Conservation (phyloP, 2,888 invertebrate genomes). For the Drosophila neotestacea region DNA sequence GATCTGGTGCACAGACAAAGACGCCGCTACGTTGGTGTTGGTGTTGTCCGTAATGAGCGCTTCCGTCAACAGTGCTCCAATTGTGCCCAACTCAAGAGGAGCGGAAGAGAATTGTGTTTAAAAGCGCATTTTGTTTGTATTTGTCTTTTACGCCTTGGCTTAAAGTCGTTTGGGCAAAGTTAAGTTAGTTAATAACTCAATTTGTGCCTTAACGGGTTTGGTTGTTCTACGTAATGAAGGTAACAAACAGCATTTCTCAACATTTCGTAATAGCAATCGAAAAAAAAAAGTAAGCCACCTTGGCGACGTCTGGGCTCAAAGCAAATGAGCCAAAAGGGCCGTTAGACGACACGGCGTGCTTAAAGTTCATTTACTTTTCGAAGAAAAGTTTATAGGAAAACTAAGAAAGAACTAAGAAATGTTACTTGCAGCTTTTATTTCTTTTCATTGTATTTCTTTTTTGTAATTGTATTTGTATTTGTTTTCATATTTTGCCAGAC, state of each 20-base stretch:
- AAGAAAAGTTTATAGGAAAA: constrained; percentile 63
- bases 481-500: constrained; percentile 65
- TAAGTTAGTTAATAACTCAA: constrained; percentile 52
- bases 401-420: constrained; percentile 47
- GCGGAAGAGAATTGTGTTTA: constrained; percentile 34
- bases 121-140: constrained; percentile 57
- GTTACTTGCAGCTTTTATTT: constrained; percentile 58
- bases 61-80: constrained; percentile 53
- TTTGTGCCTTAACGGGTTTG: constrained; percentile 52
- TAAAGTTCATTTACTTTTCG: constrained; percentile 74
- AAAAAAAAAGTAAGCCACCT: constrained; percentile 24
- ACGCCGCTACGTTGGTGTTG: constrained; percentile 3
- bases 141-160: constrained; percentile 23
- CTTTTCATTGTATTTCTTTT: constrained; percentile 33
- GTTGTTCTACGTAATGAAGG: constrained; percentile 45
- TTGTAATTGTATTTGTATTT: constrained; percentile 22
- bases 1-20: constrained; percentile 57
- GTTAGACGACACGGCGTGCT: constrained; percentile 56
- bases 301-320: constrained; percentile 21
- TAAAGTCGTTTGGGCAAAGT: constrained; percentile 22
- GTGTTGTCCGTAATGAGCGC: constrained; percentile 60
- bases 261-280: constrained; percentile 25
- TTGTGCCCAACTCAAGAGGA: constrained; percentile 26
- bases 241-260: constrained; percentile 40
- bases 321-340: constrained; percentile 25